Percentiles rank a stretch among this genome's conserved stretches.
These are phyloP conservation scores for Morpho helenor DNA, from an alignment of 2,888 invertebrate genomes.

Conservation along the genomic window DNA sequence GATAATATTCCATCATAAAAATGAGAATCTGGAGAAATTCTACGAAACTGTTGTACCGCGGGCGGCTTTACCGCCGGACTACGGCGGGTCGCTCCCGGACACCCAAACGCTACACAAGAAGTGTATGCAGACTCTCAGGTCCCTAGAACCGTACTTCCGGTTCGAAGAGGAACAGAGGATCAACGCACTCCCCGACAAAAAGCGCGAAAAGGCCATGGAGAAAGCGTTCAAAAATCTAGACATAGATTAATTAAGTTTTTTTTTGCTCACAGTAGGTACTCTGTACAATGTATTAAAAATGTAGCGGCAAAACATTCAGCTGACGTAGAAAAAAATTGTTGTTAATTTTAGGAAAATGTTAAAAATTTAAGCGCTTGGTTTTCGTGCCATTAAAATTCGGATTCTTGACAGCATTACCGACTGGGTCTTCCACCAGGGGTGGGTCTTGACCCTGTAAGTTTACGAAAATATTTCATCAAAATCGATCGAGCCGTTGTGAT, in stretches of 20 bases:
- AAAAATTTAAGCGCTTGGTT: too few species aligned
- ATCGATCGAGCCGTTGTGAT: too few species aligned
- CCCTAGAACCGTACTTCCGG: slow-evolving; percentile 57
- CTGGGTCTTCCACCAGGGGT: too few species aligned
- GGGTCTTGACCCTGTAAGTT: too few species aligned
- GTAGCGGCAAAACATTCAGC: too few species aligned
- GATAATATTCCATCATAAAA: slow-evolving; percentile 81
- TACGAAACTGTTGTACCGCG: slow-evolving; percentile 76
- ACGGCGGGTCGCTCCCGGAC: slow-evolving; percentile 79
- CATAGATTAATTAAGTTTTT: slow-evolving; percentile 75
- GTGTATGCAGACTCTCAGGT: slow-evolving; percentile 56
- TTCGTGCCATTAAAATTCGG: too few species aligned
- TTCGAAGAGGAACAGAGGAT: slow-evolving; percentile 65
- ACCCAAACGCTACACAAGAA: slow-evolving; percentile 63
- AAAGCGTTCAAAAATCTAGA: slow-evolving; percentile 85
- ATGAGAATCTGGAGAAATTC: slow-evolving; percentile 75
- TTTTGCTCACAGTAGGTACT: neutral
- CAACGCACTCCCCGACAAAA: slow-evolving; percentile 60
- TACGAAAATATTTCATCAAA: too few species aligned
- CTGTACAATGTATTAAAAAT: too few species aligned
- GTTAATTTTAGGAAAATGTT: too few species aligned
- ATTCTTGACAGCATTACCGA: too few species aligned
- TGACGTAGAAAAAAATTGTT: too few species aligned
- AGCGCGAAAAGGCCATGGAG: slow-evolving; percentile 78
- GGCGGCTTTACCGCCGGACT: slow-evolving; percentile 79